Evolutionary conservation across 2,888 invertebrate genomes (phyloP), one percentile per base, ranked within the genome.

Genomic region (Mellilla xanthometata): DNA sequence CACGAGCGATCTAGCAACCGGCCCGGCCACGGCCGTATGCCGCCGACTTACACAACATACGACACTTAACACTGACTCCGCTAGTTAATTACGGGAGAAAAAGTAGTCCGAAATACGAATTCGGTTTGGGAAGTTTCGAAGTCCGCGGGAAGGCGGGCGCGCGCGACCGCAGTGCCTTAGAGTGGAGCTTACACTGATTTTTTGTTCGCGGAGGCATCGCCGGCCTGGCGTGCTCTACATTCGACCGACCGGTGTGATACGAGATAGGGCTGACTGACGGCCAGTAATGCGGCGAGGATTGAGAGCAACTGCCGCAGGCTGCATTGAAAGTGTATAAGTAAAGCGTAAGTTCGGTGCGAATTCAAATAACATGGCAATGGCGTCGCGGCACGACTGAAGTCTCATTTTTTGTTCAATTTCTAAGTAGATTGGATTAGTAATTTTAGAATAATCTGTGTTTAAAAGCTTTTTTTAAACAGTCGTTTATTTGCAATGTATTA

Each of bases 111-210:
- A 42, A 51, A 52, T 30, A 49, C 51, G 32, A 34, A 39, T 45
- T 33, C 38, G 41, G 28, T 15, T 12, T 38, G 8, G 28, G 41
- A 48, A 48, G 47, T 48, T 48, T 29, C 23, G 32, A 39, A 47
- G 41, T 52, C 55, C 55, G 58, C 62, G 54, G 65, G 62, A 52
- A 49, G 58, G 60, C 60, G 56, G 64, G 73, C 72, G 72, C 72
- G 78, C 80, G 77, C 88, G 87, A 82, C 88, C 81, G 87, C 50
- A 66, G 64, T 75, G 79, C 73, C 68, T 71, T 76, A 58, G 75
- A 76, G 80, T 81, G 63, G 76, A 85, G 79, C 84, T 85, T 86
- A 88, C 84, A 89, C 88, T 89, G 88, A 87, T 87, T 89, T 87
- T 88, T 87, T 83, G 85, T 81, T 52, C 79, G 74, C 54, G 82